Base-by-base conservation (phyloP, 2,113 vertebrate genomes). In the Sinocyclocheilus rhinocerous region DNA sequence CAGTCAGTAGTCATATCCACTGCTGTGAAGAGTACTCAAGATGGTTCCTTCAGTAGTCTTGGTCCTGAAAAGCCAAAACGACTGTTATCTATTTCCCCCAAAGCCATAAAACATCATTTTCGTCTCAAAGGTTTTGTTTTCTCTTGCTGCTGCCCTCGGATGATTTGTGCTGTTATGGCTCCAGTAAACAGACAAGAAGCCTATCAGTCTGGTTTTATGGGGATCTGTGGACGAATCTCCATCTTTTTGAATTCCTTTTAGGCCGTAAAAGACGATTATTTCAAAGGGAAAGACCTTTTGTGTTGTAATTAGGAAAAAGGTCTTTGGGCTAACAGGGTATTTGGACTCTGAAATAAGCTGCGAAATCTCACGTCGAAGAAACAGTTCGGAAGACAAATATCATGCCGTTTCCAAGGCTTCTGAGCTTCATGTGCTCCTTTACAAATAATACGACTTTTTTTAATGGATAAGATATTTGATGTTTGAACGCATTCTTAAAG, bases 41-140 rank as follows among this genome's bases (percentile, higher is more conserved):
- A 85, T 45, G 63, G 13, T 85, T 80, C 22, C 78, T 59, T 80
- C 67, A 42, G 50, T 61, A 84, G 63, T 55, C 69, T 80, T 24
- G 67, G 81, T 86, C 48, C 61, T 70, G n/a, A 10, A 80, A 89
- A 86, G 81, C 85, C 88, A 84, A 91, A 92, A 87, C 88, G 80
- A 33, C 2, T 80, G 76, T 90, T 89, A 78, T 82, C 94, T 89
- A 87, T 86, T 90, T 78, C 72, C 84, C 90, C 82, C 67, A 18
- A 22, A 84, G 85, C 87, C 87, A 90, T 94, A 93, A 94, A 94
- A 90, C 78, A 33, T 84, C 33, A 26, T 39, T 36, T 36, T 45
- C 10, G 91, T 92, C 86, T 94, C 92, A 93, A 93, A 93, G 92
- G 92, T 93, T 92, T 90, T 67, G 84, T 89, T 88, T 92, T 87